Evolutionary conservation across 2,797 vertebrate species (phyloP).

Genomic region (Philypnodon macrostomus): DNA sequence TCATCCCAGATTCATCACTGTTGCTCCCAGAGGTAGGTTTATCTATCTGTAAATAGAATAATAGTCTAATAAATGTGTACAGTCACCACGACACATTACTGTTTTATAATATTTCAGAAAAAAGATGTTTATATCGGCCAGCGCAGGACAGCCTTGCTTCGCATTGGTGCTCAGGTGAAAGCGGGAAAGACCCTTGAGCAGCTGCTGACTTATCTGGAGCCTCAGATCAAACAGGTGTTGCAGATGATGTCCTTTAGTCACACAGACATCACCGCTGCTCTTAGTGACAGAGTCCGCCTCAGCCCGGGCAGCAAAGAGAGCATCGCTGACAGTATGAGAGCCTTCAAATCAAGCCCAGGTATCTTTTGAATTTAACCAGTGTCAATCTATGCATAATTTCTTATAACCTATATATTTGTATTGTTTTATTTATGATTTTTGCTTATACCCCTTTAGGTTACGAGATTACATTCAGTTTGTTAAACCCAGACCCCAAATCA

Average conservation of each 20-base stretch:
- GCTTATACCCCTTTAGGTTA: constrained; percentile 76
- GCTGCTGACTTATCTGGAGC: constrained; percentile 69
- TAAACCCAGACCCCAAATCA: constrained; percentile 94
- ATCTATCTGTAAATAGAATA: no score
- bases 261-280: constrained; percentile 78
- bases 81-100: no score
- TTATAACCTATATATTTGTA: background rate
- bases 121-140: constrained; percentile 81
- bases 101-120: no score
- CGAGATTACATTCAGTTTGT: constrained; percentile 94
- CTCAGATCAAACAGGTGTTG: constrained; percentile 74
- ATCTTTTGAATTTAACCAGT: constrained; percentile 18
- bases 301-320: constrained; percentile 75
- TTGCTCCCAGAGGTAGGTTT: constrained; percentile 80
- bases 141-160: constrained; percentile 82
- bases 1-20: constrained; percentile 81
- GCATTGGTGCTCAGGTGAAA: constrained; percentile 59
- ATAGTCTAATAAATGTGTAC: no score
- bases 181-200: constrained; percentile 65
- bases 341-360: constrained; percentile 95
- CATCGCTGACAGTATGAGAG: constrained; percentile 83
- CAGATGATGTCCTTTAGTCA: constrained; percentile 89
- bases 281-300: constrained; percentile 83
- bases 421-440: no score
- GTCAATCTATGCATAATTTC: background rate